These are phyloP conservation scores for Larimichthys crocea DNA, from an alignment of 2,113 vertebrate genomes.

Conservation along the genomic window DNA sequence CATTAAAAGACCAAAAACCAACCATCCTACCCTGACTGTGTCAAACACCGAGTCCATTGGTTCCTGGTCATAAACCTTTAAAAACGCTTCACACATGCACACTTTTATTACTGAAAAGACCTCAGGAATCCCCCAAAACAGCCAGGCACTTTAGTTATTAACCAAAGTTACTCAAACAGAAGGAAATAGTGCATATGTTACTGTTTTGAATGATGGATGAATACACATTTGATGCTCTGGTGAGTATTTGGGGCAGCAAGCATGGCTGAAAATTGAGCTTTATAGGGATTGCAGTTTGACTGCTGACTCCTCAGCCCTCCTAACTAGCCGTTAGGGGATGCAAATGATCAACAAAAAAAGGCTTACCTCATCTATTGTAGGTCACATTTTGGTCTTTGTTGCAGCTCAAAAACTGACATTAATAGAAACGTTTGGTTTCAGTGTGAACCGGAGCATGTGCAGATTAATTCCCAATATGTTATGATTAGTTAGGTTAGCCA, in stretches of 20 bases:
- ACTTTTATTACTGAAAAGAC: background rate
- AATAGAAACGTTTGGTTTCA: too few species aligned
- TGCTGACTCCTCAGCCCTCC: too few species aligned
- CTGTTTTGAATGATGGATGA: conserved; percentile 37
- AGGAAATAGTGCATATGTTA: background rate
- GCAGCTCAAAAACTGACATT: too few species aligned
- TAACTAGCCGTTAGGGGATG: too few species aligned
- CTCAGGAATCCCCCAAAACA: background rate
- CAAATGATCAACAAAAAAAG: too few species aligned
- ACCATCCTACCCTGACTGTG: background rate
- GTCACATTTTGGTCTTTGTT: too few species aligned
- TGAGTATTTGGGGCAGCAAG: background rate
- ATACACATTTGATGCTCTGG: conserved; percentile 13
- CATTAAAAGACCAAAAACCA: background rate
- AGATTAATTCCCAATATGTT: too few species aligned
- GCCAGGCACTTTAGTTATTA: background rate
- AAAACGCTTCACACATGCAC: background rate
- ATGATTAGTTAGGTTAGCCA: too few species aligned
- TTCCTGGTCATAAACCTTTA: background rate
- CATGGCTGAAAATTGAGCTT: background rate
- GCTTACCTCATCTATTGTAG: too few species aligned
- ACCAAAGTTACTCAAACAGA: background rate
- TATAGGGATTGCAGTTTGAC: too few species aligned
- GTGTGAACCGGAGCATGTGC: too few species aligned
- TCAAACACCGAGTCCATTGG: background rate